Evolutionary conservation across 2,888 invertebrate species (phyloP).

Genomic region (Hofmannophila pseudospretella): DNA sequence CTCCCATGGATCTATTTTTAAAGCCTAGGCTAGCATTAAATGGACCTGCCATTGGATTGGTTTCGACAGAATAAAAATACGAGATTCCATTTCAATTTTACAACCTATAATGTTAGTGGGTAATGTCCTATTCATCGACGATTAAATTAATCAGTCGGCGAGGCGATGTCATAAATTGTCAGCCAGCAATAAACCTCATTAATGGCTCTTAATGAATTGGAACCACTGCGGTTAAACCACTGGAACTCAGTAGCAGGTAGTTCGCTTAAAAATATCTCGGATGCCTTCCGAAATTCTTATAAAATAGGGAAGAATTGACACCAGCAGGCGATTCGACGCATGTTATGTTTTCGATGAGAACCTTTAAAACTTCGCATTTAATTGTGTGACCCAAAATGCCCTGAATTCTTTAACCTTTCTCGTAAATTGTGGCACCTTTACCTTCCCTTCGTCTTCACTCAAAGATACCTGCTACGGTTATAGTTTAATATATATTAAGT

Average conservation of each 20-base stretch:
- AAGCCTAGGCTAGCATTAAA: neutral
- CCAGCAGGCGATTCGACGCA: constrained; percentile 27
- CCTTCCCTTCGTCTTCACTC: neutral
- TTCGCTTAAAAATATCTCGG: constrained; percentile 40
- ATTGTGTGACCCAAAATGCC: constrained; percentile 41
- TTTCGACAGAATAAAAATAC: constrained; percentile 29
- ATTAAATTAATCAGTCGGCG: constrained; percentile 60
- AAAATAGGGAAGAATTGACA: constrained; percentile 50
- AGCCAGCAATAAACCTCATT: constrained; percentile 59
- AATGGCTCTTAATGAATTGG: constrained; percentile 70
- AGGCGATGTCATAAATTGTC: constrained; percentile 51
- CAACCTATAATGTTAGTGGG: constrained; percentile 30
- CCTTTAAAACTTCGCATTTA: constrained; percentile 52
- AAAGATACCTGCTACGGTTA: too few relatives aligned
- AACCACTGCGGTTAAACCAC: constrained; percentile 19
- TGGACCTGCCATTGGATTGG: constrained; percentile 4
- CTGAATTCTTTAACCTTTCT: constrained; percentile 22
- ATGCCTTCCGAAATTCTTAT: constrained; percentile 49
- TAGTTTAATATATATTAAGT: neutral
- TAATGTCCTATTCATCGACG: constrained; percentile 50
- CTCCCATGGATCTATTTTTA: too few relatives aligned
- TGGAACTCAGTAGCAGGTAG: constrained; percentile 57
- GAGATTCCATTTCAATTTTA: constrained; percentile 18
- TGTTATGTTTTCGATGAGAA: constrained; percentile 24
- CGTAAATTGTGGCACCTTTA: constrained; percentile 8